phyloP scores from a whole-genome alignment of 2,113 vertebrate genomes.

The Mustela nigripes region DNA sequence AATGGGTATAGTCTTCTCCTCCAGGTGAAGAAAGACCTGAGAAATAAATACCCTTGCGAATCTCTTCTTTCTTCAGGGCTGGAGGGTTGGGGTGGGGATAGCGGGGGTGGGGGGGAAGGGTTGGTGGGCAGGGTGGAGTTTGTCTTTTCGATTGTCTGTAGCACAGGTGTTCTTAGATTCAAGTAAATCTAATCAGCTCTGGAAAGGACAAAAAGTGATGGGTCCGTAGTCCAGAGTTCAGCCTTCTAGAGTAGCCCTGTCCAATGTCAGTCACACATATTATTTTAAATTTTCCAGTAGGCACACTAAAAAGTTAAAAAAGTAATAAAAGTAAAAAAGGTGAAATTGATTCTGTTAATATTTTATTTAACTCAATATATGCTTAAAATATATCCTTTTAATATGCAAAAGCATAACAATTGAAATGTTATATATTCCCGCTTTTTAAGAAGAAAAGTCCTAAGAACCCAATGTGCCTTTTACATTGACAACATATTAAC shows the following conservation, averaged over 20 bases:
- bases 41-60: not conserved
- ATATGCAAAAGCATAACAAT: not conserved
- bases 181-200: not conserved
- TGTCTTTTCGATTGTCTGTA: not conserved
- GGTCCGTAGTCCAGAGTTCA: not conserved
- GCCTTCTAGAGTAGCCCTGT: not conserved
- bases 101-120: accelerated
- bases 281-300: not conserved
- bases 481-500: not conserved
- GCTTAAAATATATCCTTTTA: not conserved
- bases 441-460: not conserved
- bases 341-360: not conserved
- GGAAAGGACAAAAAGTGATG: not conserved
- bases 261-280: not conserved
- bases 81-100: not conserved
- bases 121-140: not conserved
- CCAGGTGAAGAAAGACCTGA: not conserved
- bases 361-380: not conserved
- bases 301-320: not conserved
- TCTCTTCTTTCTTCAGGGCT: not conserved
- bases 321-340: not conserved
- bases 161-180: not conserved
- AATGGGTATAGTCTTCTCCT: not conserved
- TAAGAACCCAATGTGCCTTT: not conserved
- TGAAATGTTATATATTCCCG: not conserved